Conservation (phyloP, 2,113 vertebrate genomes). For the Pteronura brasiliensis region DNA sequence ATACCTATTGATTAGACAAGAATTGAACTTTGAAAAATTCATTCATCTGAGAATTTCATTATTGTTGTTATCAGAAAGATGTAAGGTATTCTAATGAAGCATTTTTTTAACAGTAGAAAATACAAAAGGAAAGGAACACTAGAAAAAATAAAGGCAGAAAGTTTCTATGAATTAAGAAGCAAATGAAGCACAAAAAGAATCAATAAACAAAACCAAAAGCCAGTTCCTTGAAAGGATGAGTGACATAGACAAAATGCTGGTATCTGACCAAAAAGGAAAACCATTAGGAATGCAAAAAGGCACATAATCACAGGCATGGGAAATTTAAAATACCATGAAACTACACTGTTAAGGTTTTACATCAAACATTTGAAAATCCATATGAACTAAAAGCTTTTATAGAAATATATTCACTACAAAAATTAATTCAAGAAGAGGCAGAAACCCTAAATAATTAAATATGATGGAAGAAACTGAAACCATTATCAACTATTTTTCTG, state of each 20-base stretch:
- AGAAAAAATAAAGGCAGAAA: slow-evolving; percentile 9
- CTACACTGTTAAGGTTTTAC: neutral
- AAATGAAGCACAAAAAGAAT: slow-evolving; percentile 27
- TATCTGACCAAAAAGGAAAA: neutral
- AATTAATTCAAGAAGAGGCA: neutral
- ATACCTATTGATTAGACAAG: neutral
- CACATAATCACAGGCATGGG: neutral
- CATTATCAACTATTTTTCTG: neutral
- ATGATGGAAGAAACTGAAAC: neutral
- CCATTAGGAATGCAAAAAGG: neutral
- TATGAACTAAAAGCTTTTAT: neutral
- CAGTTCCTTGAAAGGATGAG: neutral
- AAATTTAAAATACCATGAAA: neutral
- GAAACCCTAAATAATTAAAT: neutral
- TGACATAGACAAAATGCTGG: neutral
- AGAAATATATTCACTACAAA: neutral
- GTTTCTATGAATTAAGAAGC: neutral
- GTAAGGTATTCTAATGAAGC: neutral
- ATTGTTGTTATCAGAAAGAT: neutral
- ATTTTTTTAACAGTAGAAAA: neutral
- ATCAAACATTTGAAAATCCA: neutral
- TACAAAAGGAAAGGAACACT: neutral
- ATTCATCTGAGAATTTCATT: neutral
- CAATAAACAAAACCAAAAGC: neutral
- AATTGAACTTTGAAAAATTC: neutral